Percentiles rank a stretch among this genome's conserved stretches.
Evolutionary conservation across 2,797 vertebrate species (phyloP).

Genomic region (Acrocephalus scirpaceus): DNA sequence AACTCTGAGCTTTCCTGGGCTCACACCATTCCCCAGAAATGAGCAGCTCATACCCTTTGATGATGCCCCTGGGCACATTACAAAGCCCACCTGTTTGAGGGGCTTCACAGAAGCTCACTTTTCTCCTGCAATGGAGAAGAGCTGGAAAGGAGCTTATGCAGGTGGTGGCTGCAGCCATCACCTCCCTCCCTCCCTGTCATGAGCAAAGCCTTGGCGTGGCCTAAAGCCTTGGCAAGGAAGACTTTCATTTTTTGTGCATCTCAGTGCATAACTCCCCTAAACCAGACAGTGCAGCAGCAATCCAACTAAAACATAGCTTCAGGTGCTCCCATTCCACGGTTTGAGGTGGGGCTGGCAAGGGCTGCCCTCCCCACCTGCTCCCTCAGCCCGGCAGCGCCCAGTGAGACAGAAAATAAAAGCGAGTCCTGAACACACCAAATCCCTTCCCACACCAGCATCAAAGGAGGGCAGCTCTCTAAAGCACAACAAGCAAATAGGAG

Average conservation of each 20-base stretch:
- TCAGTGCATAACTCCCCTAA: background rate
- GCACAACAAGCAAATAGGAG: slow-evolving; percentile 21
- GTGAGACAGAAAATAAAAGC: background rate
- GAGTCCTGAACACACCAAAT: background rate
- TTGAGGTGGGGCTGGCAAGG: slow-evolving; percentile 51
- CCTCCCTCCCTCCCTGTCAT: background rate
- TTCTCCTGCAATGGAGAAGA: background rate
- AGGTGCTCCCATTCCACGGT: slow-evolving; percentile 4
- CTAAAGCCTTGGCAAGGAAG: background rate
- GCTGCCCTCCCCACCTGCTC: slow-evolving; percentile 44
- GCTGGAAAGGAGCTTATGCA: background rate
- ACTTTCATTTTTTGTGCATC: background rate
- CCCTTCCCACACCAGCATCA: slow-evolving; percentile 43
- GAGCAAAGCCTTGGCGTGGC: background rate
- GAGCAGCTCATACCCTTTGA: background rate
- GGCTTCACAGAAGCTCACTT: background rate
- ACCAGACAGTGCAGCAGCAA: background rate
- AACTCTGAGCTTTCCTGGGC: background rate
- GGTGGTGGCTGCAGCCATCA: background rate
- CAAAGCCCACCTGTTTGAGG: background rate
- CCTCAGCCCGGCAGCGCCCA: background rate
- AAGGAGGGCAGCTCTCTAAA: background rate
- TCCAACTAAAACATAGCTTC: slow-evolving; percentile 40
- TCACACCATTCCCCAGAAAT: background rate
- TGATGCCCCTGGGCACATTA: background rate